Conservation (phyloP, 2,888 invertebrate species). For the Eurytoma californica region DNA sequence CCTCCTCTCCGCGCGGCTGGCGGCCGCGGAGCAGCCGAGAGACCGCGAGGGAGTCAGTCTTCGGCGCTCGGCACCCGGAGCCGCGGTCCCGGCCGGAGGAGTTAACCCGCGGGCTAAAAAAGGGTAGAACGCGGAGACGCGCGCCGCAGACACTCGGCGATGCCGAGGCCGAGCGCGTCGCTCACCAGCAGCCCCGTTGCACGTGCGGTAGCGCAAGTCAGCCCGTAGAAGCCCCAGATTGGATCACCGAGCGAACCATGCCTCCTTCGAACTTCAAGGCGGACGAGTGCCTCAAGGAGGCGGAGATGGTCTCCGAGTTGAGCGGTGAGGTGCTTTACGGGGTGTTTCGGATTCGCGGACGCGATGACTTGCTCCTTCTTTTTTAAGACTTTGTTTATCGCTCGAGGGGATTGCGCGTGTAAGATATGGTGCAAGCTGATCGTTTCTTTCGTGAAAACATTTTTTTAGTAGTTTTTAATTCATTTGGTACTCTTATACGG, state of each 20-base stretch:
- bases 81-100: not conserved
- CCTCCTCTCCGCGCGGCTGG: no score
- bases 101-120: conserved; percentile 5
- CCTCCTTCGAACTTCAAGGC: conserved; percentile 45
- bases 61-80: no score
- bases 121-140: not conserved
- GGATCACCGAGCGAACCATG: conserved; percentile 12
- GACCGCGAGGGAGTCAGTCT: no score
- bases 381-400: no score
- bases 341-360: no score
- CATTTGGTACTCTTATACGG: no score
- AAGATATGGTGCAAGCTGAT: no score
- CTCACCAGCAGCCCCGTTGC: not conserved
- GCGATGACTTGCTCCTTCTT: no score
- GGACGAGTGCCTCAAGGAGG: conserved; percentile 22
- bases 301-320: conserved; percentile 20
- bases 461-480: no score
- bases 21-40: not conserved
- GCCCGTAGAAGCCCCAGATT: not conserved
- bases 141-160: conserved; percentile 24
- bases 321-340: conserved; percentile 32
- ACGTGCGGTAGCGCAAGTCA: not conserved
- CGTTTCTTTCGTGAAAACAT: no score
- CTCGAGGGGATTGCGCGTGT: no score
- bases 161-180: conserved; percentile 20